These are phyloP conservation scores for Rhinichthys osculus DNA, from an alignment of 2,797 vertebrate genomes.

Conservation along the genomic window DNA sequence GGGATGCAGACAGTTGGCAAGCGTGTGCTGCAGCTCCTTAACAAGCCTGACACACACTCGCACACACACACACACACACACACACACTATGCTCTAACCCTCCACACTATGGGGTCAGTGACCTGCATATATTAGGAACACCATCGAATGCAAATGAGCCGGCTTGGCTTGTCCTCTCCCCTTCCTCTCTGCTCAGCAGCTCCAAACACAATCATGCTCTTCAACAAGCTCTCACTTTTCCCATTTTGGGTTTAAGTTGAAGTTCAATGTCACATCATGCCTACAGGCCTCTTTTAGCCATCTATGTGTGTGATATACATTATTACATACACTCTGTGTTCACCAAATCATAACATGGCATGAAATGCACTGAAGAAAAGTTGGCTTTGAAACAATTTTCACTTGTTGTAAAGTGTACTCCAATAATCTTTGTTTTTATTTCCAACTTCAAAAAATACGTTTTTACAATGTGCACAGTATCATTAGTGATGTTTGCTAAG, in stretches of 20 bases:
- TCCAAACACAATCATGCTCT: slow-evolving; percentile 40
- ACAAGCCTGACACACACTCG: slow-evolving; percentile 71
- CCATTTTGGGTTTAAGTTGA: slow-evolving; percentile 16
- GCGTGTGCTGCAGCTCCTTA: slow-evolving; percentile 77
- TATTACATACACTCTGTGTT: not conserved
- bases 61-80: slow-evolving; percentile 33
- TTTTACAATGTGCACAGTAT: not conserved
- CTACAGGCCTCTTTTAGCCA: not conserved
- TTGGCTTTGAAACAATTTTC: not conserved
- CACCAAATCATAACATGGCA: not conserved
- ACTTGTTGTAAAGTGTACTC: not conserved
- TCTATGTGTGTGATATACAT: not conserved
- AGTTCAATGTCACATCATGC: slow-evolving; percentile 11
- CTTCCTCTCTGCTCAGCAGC: slow-evolving; percentile 56
- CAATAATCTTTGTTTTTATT: too few species aligned
- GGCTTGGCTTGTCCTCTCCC: slow-evolving; percentile 58
- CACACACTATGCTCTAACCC: slow-evolving; percentile 70
- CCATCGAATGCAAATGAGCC: slow-evolving; percentile 80
- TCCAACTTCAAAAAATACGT: too few species aligned
- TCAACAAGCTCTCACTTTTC: slow-evolving; percentile 29
- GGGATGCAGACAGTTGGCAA: slow-evolving; percentile 77
- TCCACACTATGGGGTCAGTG: slow-evolving; percentile 75
- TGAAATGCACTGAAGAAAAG: not conserved
- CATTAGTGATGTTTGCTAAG: not conserved
- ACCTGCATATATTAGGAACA: slow-evolving; percentile 84